A percentile compares a stretch with the other conserved stretches of the same genome.
Evolutionary conservation across 35 echinoderm and acorn worm genomes (phyloP).

Genomic region (Antedon bifida): DNA sequence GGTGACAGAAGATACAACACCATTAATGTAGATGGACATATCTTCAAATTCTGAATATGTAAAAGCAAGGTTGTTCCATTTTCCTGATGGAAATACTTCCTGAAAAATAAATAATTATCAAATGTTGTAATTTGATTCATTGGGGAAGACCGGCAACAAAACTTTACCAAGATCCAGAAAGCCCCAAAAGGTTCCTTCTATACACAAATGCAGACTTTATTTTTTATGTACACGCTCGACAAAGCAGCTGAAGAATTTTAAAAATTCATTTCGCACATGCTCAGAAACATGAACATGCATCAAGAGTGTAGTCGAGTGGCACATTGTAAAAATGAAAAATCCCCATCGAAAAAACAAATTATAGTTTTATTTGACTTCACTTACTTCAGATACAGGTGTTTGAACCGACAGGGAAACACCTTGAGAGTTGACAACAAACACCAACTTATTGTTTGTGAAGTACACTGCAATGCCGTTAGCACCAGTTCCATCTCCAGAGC

Average conservation of each 20-base stretch:
- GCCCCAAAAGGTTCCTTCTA: too few relatives aligned
- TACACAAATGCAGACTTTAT: too few relatives aligned
- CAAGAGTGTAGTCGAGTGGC: too few relatives aligned
- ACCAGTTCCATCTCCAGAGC: not conserved
- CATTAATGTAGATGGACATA: constrained; percentile 20
- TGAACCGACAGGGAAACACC: not conserved
- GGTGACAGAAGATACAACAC: not conserved
- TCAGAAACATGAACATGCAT: too few relatives aligned
- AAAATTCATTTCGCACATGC: too few relatives aligned
- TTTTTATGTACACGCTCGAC: too few relatives aligned
- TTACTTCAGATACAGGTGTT: not conserved
- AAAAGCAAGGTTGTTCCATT: constrained; percentile 41
- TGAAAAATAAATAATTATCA: not conserved
- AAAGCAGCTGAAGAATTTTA: too few relatives aligned
- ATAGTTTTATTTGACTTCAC: too few relatives aligned
- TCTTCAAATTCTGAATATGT: constrained; percentile 27
- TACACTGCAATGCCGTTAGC: not conserved
- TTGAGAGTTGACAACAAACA: not conserved
- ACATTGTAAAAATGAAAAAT: too few relatives aligned
- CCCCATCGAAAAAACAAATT: too few relatives aligned
- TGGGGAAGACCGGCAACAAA: not conserved
- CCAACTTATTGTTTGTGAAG: not conserved
- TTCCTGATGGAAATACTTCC: not conserved
- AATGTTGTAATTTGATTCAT: not conserved
- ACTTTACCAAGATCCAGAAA: not conserved